phyloP scores from a whole-genome alignment of 1,140 invertebrate species.

The Paracyclopina nana region DNA sequence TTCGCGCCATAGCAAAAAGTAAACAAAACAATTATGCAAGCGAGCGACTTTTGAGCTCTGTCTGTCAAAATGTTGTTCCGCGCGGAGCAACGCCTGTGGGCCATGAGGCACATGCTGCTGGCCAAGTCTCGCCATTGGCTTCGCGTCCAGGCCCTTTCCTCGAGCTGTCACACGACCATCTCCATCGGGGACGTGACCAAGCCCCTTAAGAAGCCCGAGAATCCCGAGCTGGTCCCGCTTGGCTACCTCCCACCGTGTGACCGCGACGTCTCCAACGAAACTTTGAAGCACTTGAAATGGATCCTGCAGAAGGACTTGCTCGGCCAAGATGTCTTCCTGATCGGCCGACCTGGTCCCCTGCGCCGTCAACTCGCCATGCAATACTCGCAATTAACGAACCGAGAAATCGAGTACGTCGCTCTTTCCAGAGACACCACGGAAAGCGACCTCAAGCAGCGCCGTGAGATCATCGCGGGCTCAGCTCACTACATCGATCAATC shows the following conservation, averaged over 20 bases:
- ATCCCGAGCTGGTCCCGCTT: slow-evolving; percentile 56
- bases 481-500: slow-evolving; percentile 86
- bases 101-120: too few species aligned
- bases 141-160: too few species aligned
- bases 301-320: slow-evolving; percentile 82
- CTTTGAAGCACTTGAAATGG: slow-evolving; percentile 59
- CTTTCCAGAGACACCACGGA: slow-evolving; percentile 89
- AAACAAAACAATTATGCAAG: too few species aligned
- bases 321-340: slow-evolving; percentile 83
- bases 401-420: slow-evolving; percentile 80
- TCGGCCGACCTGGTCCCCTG: slow-evolving; percentile 65
- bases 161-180: slow-evolving; percentile 27
- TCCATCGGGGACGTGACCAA: slow-evolving; percentile 54
- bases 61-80: too few species aligned
- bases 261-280: neutral
- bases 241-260: slow-evolving; percentile 52
- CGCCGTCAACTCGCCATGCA: slow-evolving; percentile 58
- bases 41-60: too few species aligned
- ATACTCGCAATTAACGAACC: slow-evolving; percentile 59
- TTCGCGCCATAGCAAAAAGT: too few species aligned
- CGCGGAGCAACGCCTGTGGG: too few species aligned
- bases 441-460: slow-evolving; percentile 80
- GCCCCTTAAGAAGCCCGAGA: slow-evolving; percentile 37
- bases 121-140: too few species aligned
- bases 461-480: slow-evolving; percentile 68